A percentile compares a stretch with the other conserved stretches of the same genome.
Evolutionary conservation across 2,888 invertebrate genomes (phyloP).

Genomic region (Habrosyne pyritoides): DNA sequence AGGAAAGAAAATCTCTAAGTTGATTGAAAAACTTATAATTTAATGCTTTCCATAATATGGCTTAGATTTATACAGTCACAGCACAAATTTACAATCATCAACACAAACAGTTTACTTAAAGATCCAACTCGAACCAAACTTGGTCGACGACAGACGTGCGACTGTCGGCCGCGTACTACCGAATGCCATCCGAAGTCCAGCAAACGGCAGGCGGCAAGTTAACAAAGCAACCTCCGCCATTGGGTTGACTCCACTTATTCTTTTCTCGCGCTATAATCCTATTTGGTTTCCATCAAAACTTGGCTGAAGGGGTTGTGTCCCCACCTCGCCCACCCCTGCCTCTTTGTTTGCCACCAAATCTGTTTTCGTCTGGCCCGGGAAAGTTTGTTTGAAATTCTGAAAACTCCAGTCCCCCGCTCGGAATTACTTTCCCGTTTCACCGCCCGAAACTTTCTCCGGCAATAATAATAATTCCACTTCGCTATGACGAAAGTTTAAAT

Average conservation of each 20-base stretch:
- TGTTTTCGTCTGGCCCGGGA: constrained; percentile 75
- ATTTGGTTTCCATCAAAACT: constrained; percentile 82
- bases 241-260: constrained; percentile 70
- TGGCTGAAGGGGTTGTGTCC: constrained; percentile 66
- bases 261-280: constrained; percentile 77
- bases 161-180: neutral
- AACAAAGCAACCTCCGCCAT: constrained; percentile 55
- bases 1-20: too few relatives aligned
- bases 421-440: constrained; percentile 79
- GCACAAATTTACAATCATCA: constrained; percentile 37
- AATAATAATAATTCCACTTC: constrained; percentile 79
- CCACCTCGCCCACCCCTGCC: constrained; percentile 35
- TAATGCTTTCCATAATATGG: too few relatives aligned
- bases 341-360: constrained; percentile 78
- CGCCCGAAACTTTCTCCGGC: constrained; percentile 66
- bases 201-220: constrained; percentile 35
- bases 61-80: constrained; percentile 26
- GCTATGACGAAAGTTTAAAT: constrained; percentile 81
- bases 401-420: constrained; percentile 53
- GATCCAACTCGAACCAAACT: constrained; percentile 35
- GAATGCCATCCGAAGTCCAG: neutral
- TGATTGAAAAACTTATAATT: too few relatives aligned
- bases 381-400: constrained; percentile 69
- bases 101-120: constrained; percentile 48
- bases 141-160: constrained; percentile 13